These are phyloP conservation scores for Chymomyza procnemis DNA, from an alignment of 2,888 invertebrate species.

Conservation along the genomic window DNA sequence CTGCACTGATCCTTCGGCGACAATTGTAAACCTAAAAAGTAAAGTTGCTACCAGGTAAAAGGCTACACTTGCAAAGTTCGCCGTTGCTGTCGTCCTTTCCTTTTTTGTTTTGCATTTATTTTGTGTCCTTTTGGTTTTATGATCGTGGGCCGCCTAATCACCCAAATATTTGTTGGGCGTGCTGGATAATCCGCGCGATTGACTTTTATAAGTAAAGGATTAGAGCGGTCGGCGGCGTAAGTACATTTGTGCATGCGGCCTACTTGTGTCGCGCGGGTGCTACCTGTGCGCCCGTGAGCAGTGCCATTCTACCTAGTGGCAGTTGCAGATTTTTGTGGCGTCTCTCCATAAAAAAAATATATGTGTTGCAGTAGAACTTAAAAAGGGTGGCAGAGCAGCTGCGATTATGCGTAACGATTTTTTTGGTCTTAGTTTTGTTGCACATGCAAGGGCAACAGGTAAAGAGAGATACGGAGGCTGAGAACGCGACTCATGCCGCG, in stretches of 20 bases:
- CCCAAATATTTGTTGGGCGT: slow-evolving; percentile 71
- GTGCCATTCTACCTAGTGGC: background rate
- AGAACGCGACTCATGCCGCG: slow-evolving; percentile 22
- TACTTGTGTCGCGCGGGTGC: background rate
- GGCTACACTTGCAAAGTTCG: background rate
- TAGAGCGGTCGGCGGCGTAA: slow-evolving; percentile 19
- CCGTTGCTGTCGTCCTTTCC: too few species aligned
- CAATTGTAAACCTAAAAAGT: background rate
- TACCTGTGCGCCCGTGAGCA: slow-evolving; percentile 44
- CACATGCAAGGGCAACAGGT: background rate
- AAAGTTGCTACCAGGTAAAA: background rate
- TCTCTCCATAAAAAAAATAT: slow-evolving; percentile 28
- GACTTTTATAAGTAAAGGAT: slow-evolving; percentile 72
- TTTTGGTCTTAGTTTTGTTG: slow-evolving; percentile 25
- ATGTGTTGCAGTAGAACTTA: too few species aligned
- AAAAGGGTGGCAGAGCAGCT: slow-evolving; percentile 44
- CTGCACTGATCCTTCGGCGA: too few species aligned
- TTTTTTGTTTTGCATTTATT: background rate
- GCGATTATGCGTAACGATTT: too few species aligned
- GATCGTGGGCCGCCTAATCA: slow-evolving; percentile 48
- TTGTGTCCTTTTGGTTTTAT: slow-evolving; percentile 18
- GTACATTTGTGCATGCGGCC: background rate
- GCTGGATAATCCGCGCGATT: slow-evolving; percentile 68
- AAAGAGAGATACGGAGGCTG: background rate
- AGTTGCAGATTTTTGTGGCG: slow-evolving; percentile 16